Evolutionary conservation across 2,797 vertebrate genomes (phyloP).

Genomic region (Percopsis omiscomaycus): DNA sequence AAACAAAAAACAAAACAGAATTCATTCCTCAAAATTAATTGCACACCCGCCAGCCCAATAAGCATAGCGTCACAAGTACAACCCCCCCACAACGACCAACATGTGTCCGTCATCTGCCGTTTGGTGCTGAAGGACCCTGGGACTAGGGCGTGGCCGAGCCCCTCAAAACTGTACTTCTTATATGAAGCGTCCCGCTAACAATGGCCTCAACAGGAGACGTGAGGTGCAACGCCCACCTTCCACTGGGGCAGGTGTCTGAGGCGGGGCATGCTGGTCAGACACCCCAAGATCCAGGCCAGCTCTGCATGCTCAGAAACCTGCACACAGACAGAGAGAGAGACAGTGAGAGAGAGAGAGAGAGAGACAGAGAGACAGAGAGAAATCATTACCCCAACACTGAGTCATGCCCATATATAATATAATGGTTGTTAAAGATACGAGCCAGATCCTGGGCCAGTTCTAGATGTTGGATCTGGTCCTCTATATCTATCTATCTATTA

Average conservation of each 20-base stretch:
- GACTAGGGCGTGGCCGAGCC: too few species aligned
- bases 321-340: background rate
- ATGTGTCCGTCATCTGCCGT: too few species aligned
- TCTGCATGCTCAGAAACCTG: constrained; percentile 91
- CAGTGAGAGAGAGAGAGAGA: background rate
- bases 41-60: too few species aligned
- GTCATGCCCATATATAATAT: background rate
- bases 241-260: constrained; percentile 93
- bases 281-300: constrained; percentile 92
- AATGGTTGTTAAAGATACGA: background rate
- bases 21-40: too few species aligned
- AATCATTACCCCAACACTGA: background rate
- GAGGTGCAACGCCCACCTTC: constrained; percentile 81
- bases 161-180: too few species aligned
- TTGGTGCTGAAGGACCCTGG: too few species aligned
- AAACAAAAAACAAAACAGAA: too few species aligned
- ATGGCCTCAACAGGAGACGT: background rate
- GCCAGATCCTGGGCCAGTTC: background rate
- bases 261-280: constrained; percentile 88
- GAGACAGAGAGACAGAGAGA: background rate
- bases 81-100: too few species aligned
- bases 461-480: background rate
- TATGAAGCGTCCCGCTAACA: background rate
- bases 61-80: too few species aligned
- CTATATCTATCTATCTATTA: too few species aligned